These are phyloP conservation scores for Macrobrachium rosenbergii DNA, from an alignment of 1,140 invertebrate genomes.

Conservation along the genomic window DNA sequence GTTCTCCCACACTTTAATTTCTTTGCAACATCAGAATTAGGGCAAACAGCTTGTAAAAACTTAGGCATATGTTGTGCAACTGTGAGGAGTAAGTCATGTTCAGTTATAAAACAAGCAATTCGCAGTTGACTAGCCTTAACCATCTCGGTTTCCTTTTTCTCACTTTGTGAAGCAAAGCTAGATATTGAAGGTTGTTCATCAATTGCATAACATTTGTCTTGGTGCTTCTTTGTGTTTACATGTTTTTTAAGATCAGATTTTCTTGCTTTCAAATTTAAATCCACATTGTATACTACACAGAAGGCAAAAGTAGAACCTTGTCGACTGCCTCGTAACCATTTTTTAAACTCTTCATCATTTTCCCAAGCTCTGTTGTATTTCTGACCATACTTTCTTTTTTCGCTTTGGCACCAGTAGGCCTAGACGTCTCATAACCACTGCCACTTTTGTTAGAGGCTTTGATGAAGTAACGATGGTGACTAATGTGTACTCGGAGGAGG, in stretches of 20 bases:
- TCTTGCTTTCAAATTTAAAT: constrained; percentile 23
- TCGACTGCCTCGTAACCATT: no score
- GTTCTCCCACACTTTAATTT: constrained; percentile 15
- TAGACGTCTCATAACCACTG: no score
- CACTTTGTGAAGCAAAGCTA: not conserved
- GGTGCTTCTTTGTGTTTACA: constrained; percentile 12
- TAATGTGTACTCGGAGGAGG: no score
- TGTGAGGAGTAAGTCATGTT: not conserved
- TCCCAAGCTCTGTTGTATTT: no score
- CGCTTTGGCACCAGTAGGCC: not conserved
- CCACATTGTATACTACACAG: not conserved
- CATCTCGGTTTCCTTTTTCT: not conserved
- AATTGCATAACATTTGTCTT: not conserved
- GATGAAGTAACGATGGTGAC: no score
- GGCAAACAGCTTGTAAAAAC: constrained; percentile 7
- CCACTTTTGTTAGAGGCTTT: no score
- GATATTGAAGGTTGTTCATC: no score
- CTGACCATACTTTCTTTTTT: not conserved
- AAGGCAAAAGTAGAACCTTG: no score
- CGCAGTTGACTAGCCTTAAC: not conserved
- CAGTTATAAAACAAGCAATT: not conserved
- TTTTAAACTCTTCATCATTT: not conserved
- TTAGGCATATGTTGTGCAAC: constrained; percentile 5
- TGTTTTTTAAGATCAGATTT: not conserved
- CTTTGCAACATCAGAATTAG: not conserved